Percentiles rank a stretch among this genome's conserved stretches.
phyloP scores from a whole-genome alignment of 2,888 invertebrate genomes.

The Drosophila rubida region DNA sequence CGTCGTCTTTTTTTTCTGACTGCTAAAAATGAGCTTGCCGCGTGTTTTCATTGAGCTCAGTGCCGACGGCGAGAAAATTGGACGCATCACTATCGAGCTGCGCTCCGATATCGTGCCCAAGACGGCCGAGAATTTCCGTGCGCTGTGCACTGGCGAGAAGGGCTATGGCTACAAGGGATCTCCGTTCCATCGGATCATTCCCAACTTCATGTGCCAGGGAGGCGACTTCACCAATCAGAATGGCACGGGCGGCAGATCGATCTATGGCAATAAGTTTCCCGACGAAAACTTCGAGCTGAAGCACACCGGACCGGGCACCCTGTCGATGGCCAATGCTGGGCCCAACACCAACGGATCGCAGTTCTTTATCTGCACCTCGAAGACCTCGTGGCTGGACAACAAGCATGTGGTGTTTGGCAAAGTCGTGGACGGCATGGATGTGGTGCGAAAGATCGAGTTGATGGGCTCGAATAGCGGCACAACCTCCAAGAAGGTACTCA shows the following conservation, averaged over 20 bases:
- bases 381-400: slow-evolving; percentile 91
- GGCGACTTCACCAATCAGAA: slow-evolving; percentile 98
- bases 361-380: slow-evolving; percentile 96
- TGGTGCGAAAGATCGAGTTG: slow-evolving; percentile 93
- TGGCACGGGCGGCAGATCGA: slow-evolving; percentile 97
- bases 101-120: slow-evolving; percentile 95
- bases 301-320: slow-evolving; percentile 95
- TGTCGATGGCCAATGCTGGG: slow-evolving; percentile 98
- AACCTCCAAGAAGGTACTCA: slow-evolving; percentile 91
- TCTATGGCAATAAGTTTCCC: slow-evolving; percentile 96
- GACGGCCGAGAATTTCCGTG: slow-evolving; percentile 98
- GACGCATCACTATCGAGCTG: slow-evolving; percentile 86
- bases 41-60: slow-evolving; percentile 52
- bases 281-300: slow-evolving; percentile 98
- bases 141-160: slow-evolving; percentile 97
- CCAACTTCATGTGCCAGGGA: slow-evolving; percentile 98
- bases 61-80: slow-evolving; percentile 44
- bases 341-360: slow-evolving; percentile 98
- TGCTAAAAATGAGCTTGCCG: slow-evolving; percentile 37
- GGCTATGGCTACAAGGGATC: slow-evolving; percentile 97
- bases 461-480: slow-evolving; percentile 93
- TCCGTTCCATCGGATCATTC: slow-evolving; percentile 97
- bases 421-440: slow-evolving; percentile 95
- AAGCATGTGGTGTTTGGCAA: slow-evolving; percentile 92
- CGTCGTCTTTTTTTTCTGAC: too few relatives aligned